Base-by-base conservation (phyloP, 2,888 invertebrate species). In the Temnothorax unifasciatus region DNA sequence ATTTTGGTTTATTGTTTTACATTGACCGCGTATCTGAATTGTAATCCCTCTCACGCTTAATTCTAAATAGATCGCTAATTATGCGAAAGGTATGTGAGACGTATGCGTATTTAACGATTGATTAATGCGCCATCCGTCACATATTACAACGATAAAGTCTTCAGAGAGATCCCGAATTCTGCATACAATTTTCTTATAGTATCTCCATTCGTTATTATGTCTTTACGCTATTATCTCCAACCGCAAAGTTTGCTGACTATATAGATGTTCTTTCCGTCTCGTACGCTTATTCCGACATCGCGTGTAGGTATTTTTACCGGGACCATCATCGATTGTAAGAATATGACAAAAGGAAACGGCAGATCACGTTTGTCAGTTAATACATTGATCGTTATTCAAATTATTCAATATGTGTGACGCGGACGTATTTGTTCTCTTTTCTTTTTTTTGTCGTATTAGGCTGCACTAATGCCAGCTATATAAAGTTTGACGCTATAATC, bases 171-270 rank as follows among this genome's bases (percentile, higher is more conserved):
- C 11, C 38, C 13, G 25, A 68, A 68, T 50, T 68, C n/a, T 41
- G 9, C 38, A 47, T 74, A 66, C 50, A 68, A 83, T 76, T 76
- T 76, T 59, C 59, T 74, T 76, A 50, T 25, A 34, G 57, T 66
- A 66, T 82, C 75, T 75, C 66, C n/a, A 21, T 76, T 75, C 64
- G 44, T 76, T 83, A 83, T 83, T 83, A 76, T 54, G 68, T 83
- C 76, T 76, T 83, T 77, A 76, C 41, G 68, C 38, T 76, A 83
- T 83, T 68, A 83, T 76, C 68, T 76, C 59, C 41, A 41, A 69
- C 76, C 68, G 50, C 76, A 83, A 76, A 83, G 66, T 83, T 83
- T 83, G 50, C 68, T 9, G 57, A 47, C 59, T 68, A 68, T 76
- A 71, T 76, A 83, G 68, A 59, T 41, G 50, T 83, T 50, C 44